Percentiles rank a stretch among this genome's conserved stretches.
Conservation (phyloP, 2,113 vertebrate species). For the Cygnus atratus region DNA sequence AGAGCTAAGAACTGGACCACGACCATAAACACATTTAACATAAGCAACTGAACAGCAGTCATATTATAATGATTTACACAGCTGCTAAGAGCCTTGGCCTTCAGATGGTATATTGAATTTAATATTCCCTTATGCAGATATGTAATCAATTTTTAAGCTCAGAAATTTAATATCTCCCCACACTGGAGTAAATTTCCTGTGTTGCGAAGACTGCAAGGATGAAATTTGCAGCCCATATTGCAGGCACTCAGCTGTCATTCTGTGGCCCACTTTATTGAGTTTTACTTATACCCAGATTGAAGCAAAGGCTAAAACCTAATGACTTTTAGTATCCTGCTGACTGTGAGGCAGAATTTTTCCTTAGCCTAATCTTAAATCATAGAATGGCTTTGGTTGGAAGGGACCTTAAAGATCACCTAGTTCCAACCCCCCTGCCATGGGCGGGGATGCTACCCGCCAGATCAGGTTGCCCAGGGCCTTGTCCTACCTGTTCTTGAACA, state of each 20-base stretch:
- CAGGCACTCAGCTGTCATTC: neutral
- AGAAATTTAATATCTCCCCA: neutral
- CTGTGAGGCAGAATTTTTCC: neutral
- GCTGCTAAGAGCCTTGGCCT: neutral
- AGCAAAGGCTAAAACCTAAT: neutral
- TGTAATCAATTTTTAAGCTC: neutral
- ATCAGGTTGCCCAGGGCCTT: too few species aligned
- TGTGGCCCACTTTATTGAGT: neutral
- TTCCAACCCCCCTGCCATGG: too few species aligned
- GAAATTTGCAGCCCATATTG: neutral
- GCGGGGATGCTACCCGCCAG: too few species aligned
- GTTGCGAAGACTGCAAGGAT: neutral
- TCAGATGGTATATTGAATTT: neutral
- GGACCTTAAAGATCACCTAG: too few species aligned
- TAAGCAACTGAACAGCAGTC: neutral
- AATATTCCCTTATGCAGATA: neutral
- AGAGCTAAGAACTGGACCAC: neutral
- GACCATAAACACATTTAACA: neutral
- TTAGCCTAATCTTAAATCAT: neutral
- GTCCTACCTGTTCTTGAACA: too few species aligned
- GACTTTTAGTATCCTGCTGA: neutral
- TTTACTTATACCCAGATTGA: neutral
- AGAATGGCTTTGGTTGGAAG: too few species aligned
- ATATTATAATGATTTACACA: neutral
- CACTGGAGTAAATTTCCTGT: neutral